Evolutionary conservation across 1,140 invertebrate genomes (phyloP), one percentile per base, ranked within the genome.

Genomic region (Micrasema longulum): DNA sequence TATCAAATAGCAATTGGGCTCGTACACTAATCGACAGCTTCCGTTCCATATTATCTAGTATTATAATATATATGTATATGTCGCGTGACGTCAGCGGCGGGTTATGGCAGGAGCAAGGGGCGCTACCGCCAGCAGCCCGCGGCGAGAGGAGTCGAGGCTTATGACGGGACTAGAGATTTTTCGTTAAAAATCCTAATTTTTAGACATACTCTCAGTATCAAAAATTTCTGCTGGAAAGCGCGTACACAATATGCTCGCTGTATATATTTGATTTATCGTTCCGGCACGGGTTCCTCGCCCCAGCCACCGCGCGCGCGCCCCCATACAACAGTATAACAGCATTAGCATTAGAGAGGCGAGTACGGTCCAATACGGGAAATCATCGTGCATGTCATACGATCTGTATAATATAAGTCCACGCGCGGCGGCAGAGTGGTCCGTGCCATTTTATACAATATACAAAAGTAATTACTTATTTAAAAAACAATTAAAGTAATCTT

Each of bases 401-500:
- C n/a, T 26, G 23, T 35, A 48, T 48, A 22, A 48, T 48, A 48
- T 48, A 48, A 48, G 20, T 53, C 12, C 23, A 53, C 50, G 50
- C 23, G 14, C 60, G 45, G 36, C 52, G 52, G 52, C 52, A 52
- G 41, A 36, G 66, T 22, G 50, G 52, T 83, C 81, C 82, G 83
- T 83, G 83, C 83, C 83, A 84, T 82, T 84, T 84, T 80, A 84
- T 84, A 84, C 82, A 85, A 85, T 85, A 85, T 85, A 85, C 84
- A 85, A 85, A 84, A 85, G 84, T 83, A 84, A 82, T 84, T 85
- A 84, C 82, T 84, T 84, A 84, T 82, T 85, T 84, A 85, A 85
- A 85, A 84, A 71, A 84, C 66, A 69, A 70, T 73, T 73, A 70
- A 70, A 70, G 83, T 84, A 83, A 83, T 85, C 82, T 85, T 84